Evolutionary conservation across 2,797 vertebrate genomes (phyloP), one percentile per base, ranked within the genome.

Genomic region (Spinus olivaceus): DNA sequence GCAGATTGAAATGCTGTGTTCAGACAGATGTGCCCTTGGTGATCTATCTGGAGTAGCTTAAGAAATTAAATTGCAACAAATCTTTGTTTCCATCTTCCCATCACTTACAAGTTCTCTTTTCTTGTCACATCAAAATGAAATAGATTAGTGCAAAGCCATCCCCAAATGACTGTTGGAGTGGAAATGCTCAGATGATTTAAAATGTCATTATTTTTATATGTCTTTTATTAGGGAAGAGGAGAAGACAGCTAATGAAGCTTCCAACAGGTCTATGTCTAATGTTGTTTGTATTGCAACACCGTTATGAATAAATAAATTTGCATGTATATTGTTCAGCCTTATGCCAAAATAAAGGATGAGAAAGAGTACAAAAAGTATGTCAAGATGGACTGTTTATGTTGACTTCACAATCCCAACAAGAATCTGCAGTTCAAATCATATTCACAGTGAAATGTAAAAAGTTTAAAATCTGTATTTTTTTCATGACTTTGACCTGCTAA

Each of bases 381-480:
- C 63, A 93, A 92, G 60, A 91, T 81, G 41, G 53, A 81, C 46
- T 78, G 37, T 82, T 90, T 90, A 61, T 81, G 64, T 56, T 66
- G 67, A 86, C 44, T 84, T 94, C 21, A 24, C 60, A 67, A 92
- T 65, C 70, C 88, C n/a, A 78, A 64, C 33, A 83, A 90, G 90
- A 90, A 74, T 50, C 56, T 94, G 37, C 14, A 13, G 61, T 70
- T 95, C 53, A 91, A 95, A 93, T 96, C 72, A 84, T 71, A 94
- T 91, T 97, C 94, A 87, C 49, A 65, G n/a, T 83, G 39, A 88
- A 90, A 94, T 46, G 59, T 63, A 81, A 88, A 81, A 81, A 90
- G 57, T 81, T 81, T 79, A 93, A 94, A 95, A 90, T 91, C 80
- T 86, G 17, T 90, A 81, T 94, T 97, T 96, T 96, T 94, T 96